phyloP scores from a whole-genome alignment of 2,797 vertebrate species.

The Myioborus melanocephalus region DNA sequence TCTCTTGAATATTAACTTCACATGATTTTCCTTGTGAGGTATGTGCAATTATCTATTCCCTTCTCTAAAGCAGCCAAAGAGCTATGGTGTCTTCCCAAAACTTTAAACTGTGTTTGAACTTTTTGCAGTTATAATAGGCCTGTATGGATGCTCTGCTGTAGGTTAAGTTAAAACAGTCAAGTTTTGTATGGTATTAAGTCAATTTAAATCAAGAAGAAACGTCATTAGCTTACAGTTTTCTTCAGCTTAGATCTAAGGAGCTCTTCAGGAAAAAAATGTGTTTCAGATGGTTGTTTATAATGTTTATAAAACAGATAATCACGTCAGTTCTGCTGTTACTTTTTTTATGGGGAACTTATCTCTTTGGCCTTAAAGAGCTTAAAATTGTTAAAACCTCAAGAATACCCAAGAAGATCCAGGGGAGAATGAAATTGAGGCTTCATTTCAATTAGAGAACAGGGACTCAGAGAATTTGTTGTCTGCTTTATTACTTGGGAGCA shows the following conservation, averaged over 20 bases:
- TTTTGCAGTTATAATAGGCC: background rate
- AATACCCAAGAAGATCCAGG: background rate
- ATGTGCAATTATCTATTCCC: background rate
- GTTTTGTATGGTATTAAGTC: background rate
- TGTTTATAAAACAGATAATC: background rate
- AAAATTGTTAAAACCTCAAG: background rate
- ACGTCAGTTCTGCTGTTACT: background rate
- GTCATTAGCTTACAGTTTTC: background rate
- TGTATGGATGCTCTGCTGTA: background rate
- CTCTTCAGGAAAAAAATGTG: background rate
- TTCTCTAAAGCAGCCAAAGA: background rate
- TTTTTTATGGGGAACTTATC: background rate
- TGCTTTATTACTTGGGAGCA: background rate
- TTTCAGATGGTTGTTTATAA: background rate
- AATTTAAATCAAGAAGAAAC: background rate
- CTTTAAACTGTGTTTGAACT: background rate
- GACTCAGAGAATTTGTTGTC: background rate
- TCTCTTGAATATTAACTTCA: background rate
- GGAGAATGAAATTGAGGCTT: background rate
- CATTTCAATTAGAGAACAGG: background rate
- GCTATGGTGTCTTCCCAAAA: background rate
- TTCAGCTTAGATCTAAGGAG: background rate
- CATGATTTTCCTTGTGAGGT: background rate
- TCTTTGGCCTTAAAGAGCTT: background rate
- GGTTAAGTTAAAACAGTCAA: background rate